These are phyloP conservation scores for Ellobium chinense DNA, from an alignment of 2,888 invertebrate genomes.

Conservation along the genomic window DNA sequence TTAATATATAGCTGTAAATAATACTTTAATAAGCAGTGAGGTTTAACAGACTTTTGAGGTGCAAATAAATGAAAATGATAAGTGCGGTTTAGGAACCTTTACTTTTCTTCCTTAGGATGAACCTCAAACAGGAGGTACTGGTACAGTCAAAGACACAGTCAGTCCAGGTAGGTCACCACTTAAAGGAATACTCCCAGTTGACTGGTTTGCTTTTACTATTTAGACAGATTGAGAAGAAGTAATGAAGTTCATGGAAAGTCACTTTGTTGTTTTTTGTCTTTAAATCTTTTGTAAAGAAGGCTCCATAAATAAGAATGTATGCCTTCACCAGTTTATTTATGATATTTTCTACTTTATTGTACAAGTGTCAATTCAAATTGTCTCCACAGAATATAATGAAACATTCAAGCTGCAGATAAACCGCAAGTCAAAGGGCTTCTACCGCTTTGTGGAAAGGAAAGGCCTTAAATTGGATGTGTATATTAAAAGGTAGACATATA, in stretches of 20 bases:
- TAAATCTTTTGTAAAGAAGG: conserved; percentile 33
- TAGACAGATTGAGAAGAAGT: neutral
- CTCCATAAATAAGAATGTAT: too few relatives aligned
- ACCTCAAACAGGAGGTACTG: conserved; percentile 85
- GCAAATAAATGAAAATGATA: too few relatives aligned
- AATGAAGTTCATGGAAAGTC: neutral
- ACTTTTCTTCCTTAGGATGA: conserved; percentile 73
- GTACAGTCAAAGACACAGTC: conserved; percentile 89
- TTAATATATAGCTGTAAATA: too few relatives aligned
- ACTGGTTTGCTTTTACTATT: too few relatives aligned
- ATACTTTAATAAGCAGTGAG: too few relatives aligned
- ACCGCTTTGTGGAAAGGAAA: conserved; percentile 92
- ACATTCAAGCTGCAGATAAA: conserved; percentile 89
- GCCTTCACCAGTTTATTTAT: neutral
- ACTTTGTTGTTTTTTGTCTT: neutral
- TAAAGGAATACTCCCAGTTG: too few relatives aligned
- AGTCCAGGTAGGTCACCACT: conserved; percentile 87
- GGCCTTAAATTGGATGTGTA: conserved; percentile 94
- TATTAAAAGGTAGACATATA: conserved; percentile 86
- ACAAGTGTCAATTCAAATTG: too few relatives aligned
- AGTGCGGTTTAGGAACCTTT: too few relatives aligned
- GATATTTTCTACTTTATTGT: conserved; percentile 40
- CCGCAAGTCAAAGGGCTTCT: conserved; percentile 88
- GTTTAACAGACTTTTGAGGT: too few relatives aligned
- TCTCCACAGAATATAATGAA: conserved; percentile 89